A percentile compares a stretch with the other conserved stretches of the same genome.
These are phyloP conservation scores for Nanorana parkeri DNA, from an alignment of 2,113 vertebrate species.

Conservation along the genomic window DNA sequence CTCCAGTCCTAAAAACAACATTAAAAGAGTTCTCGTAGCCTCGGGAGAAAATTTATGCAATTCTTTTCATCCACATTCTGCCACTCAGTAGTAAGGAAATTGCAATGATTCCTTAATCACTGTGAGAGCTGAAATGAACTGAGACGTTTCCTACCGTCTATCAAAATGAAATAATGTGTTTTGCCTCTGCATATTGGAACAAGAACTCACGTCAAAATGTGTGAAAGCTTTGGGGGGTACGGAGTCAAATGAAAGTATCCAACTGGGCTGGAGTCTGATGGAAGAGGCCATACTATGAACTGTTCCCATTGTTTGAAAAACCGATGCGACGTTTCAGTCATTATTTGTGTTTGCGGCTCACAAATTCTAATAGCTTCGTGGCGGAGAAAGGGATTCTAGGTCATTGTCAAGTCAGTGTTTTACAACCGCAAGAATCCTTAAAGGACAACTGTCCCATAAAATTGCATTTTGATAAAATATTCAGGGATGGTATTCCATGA, in stretches of 20 bases:
- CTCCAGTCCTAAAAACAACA: conserved; percentile 56
- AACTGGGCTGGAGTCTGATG: conserved; percentile 57
- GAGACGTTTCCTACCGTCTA: conserved; percentile 54
- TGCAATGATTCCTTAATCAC: conserved; percentile 63
- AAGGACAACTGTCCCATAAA: too few relatives aligned
- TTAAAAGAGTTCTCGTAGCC: conserved; percentile 52
- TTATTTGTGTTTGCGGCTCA: too few relatives aligned
- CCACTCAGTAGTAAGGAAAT: conserved; percentile 47
- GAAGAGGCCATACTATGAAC: conserved; percentile 60
- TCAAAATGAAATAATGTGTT: conserved; percentile 54
- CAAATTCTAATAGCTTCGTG: too few relatives aligned
- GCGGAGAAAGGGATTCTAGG: too few relatives aligned
- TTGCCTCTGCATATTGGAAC: conserved; percentile 27
- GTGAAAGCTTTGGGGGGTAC: conserved; percentile 57
- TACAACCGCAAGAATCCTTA: too few relatives aligned
- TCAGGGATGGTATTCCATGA: too few relatives aligned
- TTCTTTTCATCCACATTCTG: conserved; percentile 45
- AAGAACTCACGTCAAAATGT: conserved; percentile 62
- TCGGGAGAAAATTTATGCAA: conserved; percentile 40
- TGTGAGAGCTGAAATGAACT: conserved; percentile 59
- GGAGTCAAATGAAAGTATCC: conserved; percentile 61
- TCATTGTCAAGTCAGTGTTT: too few relatives aligned
- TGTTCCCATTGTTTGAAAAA: conserved; percentile 54
- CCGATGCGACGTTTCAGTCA: background rate
- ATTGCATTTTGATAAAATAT: too few relatives aligned